Evolutionary conservation across 1,140 invertebrate species (phyloP), one percentile per base, ranked within the genome.

Genomic region (Ericerus pela): DNA sequence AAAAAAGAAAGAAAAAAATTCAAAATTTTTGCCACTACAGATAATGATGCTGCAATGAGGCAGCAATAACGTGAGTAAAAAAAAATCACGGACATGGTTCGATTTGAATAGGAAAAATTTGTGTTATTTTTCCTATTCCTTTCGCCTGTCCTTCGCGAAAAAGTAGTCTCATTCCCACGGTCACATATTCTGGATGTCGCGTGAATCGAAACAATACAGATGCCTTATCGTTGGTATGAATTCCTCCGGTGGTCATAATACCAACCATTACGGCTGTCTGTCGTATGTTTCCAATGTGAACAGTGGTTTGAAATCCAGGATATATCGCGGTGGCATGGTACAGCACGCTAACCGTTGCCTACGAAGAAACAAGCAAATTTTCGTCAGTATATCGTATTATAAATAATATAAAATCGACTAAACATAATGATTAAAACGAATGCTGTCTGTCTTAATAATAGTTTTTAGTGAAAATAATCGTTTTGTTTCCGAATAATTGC

Each of bases 281-380:
- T 10, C 91, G 72, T 14, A 98, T 86, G 66, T 92, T 96, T 1
- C 90, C 92, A 57, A 96, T 86, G 66, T 96, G 89, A 2, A 97
- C 81, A 0, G 91, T 95, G 24, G 88, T 85, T 75, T 96, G 90
- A 71, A 93, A 96, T 16, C 91, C 91, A 5, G 78, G 78, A 59
- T 79, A 82, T 58, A 96, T 93, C 20, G 79, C 79, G 1, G 80
- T 88, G 0, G 81, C 75, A 68, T 96, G 90, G 62, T 84, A 87
- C 8, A 96, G 72, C 5, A 96, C 78, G 30, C 82, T 81, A 2
- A 97, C 81, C 53, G 79, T 84, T 0, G 92, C 93, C 81, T 88
- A 51, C 1, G 72, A 75, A 64, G n/a, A n/a, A n/a, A 61, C 69
- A 18, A 57, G 10, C 5, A 10, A 54, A 11, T 20, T 53, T 20